Base-by-base conservation (phyloP, 2,797 vertebrate genomes). In the Arrhamphus sclerolepis region DNA sequence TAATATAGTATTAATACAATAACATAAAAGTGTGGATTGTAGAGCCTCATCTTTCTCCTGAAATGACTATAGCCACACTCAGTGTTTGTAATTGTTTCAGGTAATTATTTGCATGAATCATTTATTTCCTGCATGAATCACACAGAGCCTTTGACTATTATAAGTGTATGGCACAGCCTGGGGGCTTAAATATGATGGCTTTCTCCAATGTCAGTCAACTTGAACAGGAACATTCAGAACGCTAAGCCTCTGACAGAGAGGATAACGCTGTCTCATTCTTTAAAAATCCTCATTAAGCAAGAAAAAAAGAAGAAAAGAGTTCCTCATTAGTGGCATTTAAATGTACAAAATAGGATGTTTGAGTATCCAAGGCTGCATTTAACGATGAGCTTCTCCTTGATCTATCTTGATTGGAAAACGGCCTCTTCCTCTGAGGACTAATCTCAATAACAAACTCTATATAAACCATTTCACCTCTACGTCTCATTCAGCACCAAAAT, bases 101-200 rank as follows among this genome's bases (percentile, higher is more conserved):
- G 29, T 29, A 29, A 4, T 29, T 29, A 29, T 29, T 29, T 1
- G 8, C 6, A 29, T 29, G 29, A 29, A 7, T 9, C 29, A 29
- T 29, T 29, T 29, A 9, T 73, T 86, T 83, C 77, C 63, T 56
- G 80, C 83, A 84, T 87, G 85, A 90, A 89, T 81, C 77, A 80
- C 66, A 62, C 56, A 29, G 6, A 72, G 43, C 53, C 53, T 58
- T 41, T 43, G 46, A 63, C 64, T 79, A 29, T 78, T 83, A 75
- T 69, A 83, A 83, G 75, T 80, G 82, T 82, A 42, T 50, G 50
- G 51, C 38, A 46, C 61, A 44, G 64, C 75, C 57, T 14, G 28
- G 24, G 64, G 75, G 56, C 31, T 29, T 29, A 29, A 1, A 3
- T 29, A 1, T 29, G 9, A 34, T 11, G 31, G 31, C 8, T 34